phyloP scores from a whole-genome alignment of 2,113 vertebrate genomes.

The Pleuronectes platessa region DNA sequence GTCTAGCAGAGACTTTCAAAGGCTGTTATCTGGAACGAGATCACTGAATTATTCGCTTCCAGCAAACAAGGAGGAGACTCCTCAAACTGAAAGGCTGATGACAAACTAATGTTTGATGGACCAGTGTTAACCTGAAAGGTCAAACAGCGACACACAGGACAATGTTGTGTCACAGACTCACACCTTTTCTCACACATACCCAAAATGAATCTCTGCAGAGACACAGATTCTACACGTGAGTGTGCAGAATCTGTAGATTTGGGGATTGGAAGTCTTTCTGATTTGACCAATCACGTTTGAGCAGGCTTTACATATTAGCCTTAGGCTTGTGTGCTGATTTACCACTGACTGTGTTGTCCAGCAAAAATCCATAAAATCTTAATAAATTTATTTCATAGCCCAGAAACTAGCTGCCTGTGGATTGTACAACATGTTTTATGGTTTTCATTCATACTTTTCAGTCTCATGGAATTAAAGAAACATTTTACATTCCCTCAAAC shows the following conservation, averaged over 20 bases:
- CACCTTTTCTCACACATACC: too few species aligned
- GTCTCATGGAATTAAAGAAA: slow-evolving; percentile 5
- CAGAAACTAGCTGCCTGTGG: background rate
- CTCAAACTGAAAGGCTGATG: background rate
- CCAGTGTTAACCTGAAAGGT: background rate
- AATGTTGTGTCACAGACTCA: too few species aligned
- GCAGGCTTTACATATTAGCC: too few species aligned
- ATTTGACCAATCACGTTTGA: too few species aligned
- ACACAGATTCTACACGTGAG: too few species aligned
- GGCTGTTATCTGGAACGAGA: slow-evolving; percentile 5
- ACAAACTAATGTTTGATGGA: background rate
- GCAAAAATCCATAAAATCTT: background rate
- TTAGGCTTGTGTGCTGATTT: too few species aligned
- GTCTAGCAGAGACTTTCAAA: background rate
- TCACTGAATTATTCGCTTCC: background rate
- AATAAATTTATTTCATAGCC: background rate
- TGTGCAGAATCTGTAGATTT: too few species aligned
- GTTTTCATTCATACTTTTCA: background rate
- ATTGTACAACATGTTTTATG: background rate
- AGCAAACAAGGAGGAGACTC: background rate
- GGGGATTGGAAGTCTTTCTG: too few species aligned
- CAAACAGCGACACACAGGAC: too few species aligned
- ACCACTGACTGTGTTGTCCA: too few species aligned
- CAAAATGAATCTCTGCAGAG: background rate
- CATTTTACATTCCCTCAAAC: background rate